Evolutionary conservation across 2,797 vertebrate species (phyloP), one percentile per base, ranked within the genome.

Genomic region (Toxotes lorentzi): DNA sequence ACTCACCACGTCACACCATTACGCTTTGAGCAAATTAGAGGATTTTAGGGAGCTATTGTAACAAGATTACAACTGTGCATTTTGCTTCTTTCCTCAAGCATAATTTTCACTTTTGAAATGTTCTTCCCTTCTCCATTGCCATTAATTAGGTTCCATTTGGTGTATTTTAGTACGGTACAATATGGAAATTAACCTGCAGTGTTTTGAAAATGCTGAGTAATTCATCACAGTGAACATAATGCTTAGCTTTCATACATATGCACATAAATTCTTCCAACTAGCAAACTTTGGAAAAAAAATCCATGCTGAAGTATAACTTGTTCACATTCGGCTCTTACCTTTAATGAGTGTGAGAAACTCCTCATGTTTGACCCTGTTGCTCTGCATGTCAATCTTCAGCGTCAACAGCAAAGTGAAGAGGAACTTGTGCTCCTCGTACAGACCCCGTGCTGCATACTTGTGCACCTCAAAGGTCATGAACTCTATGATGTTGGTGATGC

Each of bases 371-470:
- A 99, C 93, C 63, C 86, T 93, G 85, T 93, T 95, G 89, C 96
- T 96, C 88, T 99, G 97, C 91, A 99, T 96, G 94, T 99, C 98
- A 7, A 99, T 97, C 94, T 98, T 99, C 62, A 99, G 90, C 0
- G 98, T 95, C 78, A 99, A 93, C 66, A 99, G 91, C 80, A 99
- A 89, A 0, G 97, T 97, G 91, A 99, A 99, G 50, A 99, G 95
- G 84, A 99, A 98, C 88, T 98, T 99, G 93, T 99, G 98, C 76
- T 97, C 96, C 59, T 99, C 98, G 0, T 97, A 99, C 30, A 99
- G 90, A 17, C 98, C 98, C n/a, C 96, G 93, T 11, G 95, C 95
- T 27, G 97, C 93, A 0, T 97, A 98, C 86, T 94, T 97, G 68
- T 96, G 96, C 60, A 99, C 96, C 90, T 98, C 96, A 0, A 95